Evolutionary conservation across 1,140 invertebrate species (phyloP).

Genomic region (Achatina immaculata): DNA sequence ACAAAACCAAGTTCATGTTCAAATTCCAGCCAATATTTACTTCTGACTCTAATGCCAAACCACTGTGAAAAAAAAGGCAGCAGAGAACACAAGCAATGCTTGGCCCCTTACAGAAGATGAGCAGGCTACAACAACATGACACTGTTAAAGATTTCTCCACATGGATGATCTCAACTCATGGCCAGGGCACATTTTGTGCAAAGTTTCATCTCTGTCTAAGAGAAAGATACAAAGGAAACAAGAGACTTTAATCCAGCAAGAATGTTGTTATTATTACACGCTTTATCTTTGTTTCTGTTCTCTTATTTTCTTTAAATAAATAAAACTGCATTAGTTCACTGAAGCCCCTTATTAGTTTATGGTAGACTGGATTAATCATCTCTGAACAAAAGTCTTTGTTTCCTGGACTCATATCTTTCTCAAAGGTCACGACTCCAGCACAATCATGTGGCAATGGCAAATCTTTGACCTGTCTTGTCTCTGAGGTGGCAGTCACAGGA

Average conservation of each 20-base stretch:
- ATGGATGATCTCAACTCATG: not conserved
- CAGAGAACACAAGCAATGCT: not conserved
- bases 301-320: not conserved
- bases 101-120: not conserved
- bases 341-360: not conserved
- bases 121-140: not conserved
- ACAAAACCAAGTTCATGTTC: too few relatives aligned
- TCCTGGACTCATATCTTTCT: not conserved
- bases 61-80: not conserved
- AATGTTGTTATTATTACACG: not conserved
- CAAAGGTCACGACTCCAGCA: not conserved
- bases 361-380: not conserved
- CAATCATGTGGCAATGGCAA: not conserved
- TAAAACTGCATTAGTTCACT: not conserved
- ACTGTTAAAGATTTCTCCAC: too few relatives aligned
- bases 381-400: not conserved
- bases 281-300: not conserved
- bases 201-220: not conserved
- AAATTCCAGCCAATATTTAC: too few relatives aligned
- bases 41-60: not conserved
- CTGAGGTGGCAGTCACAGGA: not conserved
- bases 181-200: not conserved
- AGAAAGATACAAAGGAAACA: not conserved
- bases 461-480: not conserved
- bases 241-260: not conserved